A percentile compares a stretch with the other conserved stretches of the same genome.
Evolutionary conservation across 2,797 vertebrate genomes (phyloP).

Genomic region (Amazonetta brasiliensis): DNA sequence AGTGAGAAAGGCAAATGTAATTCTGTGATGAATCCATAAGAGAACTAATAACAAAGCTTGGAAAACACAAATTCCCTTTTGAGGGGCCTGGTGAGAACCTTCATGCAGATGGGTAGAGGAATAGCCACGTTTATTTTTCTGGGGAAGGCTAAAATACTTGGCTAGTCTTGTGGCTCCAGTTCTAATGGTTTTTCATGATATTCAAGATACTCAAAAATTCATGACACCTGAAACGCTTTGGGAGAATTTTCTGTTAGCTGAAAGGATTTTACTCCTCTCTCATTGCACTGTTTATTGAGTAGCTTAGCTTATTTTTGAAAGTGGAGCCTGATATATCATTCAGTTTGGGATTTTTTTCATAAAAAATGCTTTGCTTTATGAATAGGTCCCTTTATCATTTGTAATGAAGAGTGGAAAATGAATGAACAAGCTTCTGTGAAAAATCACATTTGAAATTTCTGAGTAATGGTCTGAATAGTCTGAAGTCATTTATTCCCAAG

Average conservation of each 20-base stretch:
- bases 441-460: constrained; percentile 39
- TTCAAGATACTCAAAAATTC: neutral
- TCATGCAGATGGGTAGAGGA: neutral
- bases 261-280: neutral
- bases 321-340: neutral
- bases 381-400: constrained; percentile 10
- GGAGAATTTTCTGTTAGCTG: neutral
- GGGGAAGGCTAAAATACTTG: neutral
- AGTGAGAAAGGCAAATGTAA: neutral
- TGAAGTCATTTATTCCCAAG: constrained; percentile 37
- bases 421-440: constrained; percentile 22
- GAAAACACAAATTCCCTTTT: neutral
- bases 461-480: neutral
- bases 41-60: neutral
- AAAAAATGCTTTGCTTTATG: constrained; percentile 8
- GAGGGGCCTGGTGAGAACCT: neutral
- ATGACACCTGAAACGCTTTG: neutral
- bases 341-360: neutral
- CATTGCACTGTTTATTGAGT: neutral
- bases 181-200: neutral
- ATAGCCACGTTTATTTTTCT: neutral
- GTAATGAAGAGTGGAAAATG: constrained; percentile 47
- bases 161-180: neutral
- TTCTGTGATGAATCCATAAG: neutral
- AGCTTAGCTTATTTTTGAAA: constrained; percentile 18